phyloP scores from a whole-genome alignment of 2,113 vertebrate species.

The Pelodiscus sinensis region DNA sequence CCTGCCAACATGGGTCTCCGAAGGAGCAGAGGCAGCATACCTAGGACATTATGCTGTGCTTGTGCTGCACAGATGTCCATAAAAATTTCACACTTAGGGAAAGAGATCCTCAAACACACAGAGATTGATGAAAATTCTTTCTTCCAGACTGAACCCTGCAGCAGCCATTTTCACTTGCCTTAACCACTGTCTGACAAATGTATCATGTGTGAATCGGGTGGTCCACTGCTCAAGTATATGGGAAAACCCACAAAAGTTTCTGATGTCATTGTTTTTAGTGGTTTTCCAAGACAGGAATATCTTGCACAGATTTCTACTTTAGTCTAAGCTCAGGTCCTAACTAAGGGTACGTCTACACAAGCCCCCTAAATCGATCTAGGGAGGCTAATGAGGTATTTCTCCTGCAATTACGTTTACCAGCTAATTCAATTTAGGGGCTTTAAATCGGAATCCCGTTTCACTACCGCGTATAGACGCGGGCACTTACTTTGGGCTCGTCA shows the following conservation, averaged over 20 bases:
- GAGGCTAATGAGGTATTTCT: no score
- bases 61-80: background rate
- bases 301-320: background rate
- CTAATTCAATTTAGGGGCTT: no score
- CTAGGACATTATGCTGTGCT: background rate
- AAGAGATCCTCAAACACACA: background rate
- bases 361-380: no score
- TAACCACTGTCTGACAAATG: background rate
- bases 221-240: background rate
- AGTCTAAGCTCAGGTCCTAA: background rate
- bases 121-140: background rate
- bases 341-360: no score
- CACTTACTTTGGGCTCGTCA: no score
- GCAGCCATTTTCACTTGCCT: background rate
- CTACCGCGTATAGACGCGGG: no score
- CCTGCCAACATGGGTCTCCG: background rate
- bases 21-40: rapidly evolving
- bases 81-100: background rate
- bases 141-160: background rate
- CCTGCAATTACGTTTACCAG: no score
- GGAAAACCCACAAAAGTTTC: rapidly evolving
- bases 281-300: background rate
- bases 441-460: no score
- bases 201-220: background rate
- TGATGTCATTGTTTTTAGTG: background rate